Evolutionary conservation across 2,888 invertebrate species (phyloP).

Genomic region (Nephrotoma flavescens): DNA sequence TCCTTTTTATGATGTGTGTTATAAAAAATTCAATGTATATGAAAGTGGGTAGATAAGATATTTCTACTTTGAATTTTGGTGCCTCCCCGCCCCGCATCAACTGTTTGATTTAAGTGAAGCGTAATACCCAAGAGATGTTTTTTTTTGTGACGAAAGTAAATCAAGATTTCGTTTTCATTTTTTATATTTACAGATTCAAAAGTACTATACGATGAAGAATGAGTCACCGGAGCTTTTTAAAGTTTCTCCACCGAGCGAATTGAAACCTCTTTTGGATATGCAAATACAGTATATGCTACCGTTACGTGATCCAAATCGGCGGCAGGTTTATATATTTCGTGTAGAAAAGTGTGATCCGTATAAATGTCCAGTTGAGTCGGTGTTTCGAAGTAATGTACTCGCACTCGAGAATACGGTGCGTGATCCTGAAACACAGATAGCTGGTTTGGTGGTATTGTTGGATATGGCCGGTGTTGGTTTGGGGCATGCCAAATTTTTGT

Average conservation of each 20-base stretch:
- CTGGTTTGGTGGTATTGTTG: constrained; percentile 27
- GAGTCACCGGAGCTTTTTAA: constrained; percentile 32
- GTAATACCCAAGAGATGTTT: too few species aligned
- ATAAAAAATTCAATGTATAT: too few species aligned
- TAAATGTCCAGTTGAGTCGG: constrained; percentile 34
- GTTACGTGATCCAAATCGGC: constrained; percentile 29
- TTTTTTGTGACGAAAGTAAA: not conserved
- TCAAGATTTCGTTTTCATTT: not conserved
- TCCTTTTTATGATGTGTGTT: too few species aligned
- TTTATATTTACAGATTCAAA: constrained; percentile 23
- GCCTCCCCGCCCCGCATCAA: too few species aligned
- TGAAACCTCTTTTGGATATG: constrained; percentile 26
- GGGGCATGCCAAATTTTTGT: constrained; percentile 32
- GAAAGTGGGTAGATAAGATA: too few species aligned
- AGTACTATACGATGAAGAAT: constrained; percentile 33
- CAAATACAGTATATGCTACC: constrained; percentile 32
- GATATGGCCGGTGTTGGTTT: constrained; percentile 33
- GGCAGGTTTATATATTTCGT: constrained; percentile 31
- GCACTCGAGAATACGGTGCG: constrained; percentile 37
- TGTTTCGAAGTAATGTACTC: constrained; percentile 37
- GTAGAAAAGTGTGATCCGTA: constrained; percentile 34
- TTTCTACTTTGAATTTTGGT: too few species aligned
- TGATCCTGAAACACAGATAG: constrained; percentile 40
- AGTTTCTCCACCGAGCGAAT: constrained; percentile 28
- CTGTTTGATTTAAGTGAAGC: too few species aligned